Evolutionary conservation across 2,888 invertebrate species (phyloP), one percentile per base, ranked within the genome.

Genomic region (Cactoblastis cactorum): DNA sequence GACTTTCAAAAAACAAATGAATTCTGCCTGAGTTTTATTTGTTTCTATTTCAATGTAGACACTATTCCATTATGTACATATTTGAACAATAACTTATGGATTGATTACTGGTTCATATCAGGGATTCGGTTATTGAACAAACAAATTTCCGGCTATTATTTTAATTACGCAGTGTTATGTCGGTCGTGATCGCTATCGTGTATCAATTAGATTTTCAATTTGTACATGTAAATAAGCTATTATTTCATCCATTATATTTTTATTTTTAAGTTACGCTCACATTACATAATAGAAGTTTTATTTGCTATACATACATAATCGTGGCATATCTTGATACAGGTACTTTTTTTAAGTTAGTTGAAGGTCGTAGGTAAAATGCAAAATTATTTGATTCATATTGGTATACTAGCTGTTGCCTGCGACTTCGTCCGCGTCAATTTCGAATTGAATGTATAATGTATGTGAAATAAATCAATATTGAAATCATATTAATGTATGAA

Each of bases 71-170:
- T 28, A 6, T 28, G 28, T 28, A 8, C 9, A 28, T 1, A 28
- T 28, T 22, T 22, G 5, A 28, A 28, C 9, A 28, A 22, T 22
- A 22, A n/a, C 12, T 39, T 14, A 24, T 12, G 12, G 24, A 24
- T 41, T 41, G 43, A 43, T 43, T 28, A 28, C 43, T 24, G 14
- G 28, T 28, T 17, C 4, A 9, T 43, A 17, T 28, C 43, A 43
- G 28, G 28, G 14, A 1, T 11, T 28, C 61, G 53, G 50, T 53
- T 48, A 69, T 71, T 67, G 66, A 65, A 69, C 38, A 73, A 69
- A 62, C 49, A 69, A 71, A 78, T 77, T 70, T 77, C 78, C 78
- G 68, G 69, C 50, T 45, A 62, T 62, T 57, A 50, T 35, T 55
- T 56, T 57, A 53, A 60, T 61, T 58, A 24, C 37, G 14, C 1